Base-by-base conservation (phyloP, 2,888 invertebrate species). In the Microplitis deprimator region DNA sequence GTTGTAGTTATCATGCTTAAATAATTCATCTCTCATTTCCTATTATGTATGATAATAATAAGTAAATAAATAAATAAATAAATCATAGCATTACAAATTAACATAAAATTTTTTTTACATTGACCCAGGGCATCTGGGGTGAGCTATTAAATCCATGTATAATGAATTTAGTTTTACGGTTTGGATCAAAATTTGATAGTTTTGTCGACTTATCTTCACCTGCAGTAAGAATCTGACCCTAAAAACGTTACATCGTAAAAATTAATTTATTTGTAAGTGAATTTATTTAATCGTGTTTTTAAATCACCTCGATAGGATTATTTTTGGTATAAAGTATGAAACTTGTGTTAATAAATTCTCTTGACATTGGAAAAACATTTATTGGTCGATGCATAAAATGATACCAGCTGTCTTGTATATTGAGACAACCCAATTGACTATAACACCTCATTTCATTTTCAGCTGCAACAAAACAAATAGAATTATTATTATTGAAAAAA, bases 111-210 rank as follows among this genome's bases (percentile, higher is more conserved):
- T 64, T 13, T 16, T 39, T 76, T 79, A 89, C 89, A 88, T 89
- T 91, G 89, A 95, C 96, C 97, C 97, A 97, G 85, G 94, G 94
- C 79, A 95, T 95, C 72, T 95, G 92, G 7, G 96, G 96, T 1
- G 96, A 96, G 88, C 96, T 96, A 82, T 96, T 95, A 88, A 97
- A 97, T 59, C 97, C 97, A 86, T 97, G 97, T 81, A 96, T 95
- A 79, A 97, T 95, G 89, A 97, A 93, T 90, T 96, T 97, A 8
- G 95, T 95, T 80, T 93, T 93, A 83, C 93, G 93, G 80, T 92
- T 92, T 0, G 95, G 92, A 86, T 93, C 93, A 87, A 96, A 96
- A 89, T 94, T 93, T 4, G 95, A 95, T 84, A 94, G 94, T 78
- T 92, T 92, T 79, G 95, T 94, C 0, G 94, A 93, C 84, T 94